Percentiles rank a stretch among this genome's conserved stretches.
phyloP scores from a whole-genome alignment of 2,888 invertebrate species.

The Lochmaea capreae region DNA sequence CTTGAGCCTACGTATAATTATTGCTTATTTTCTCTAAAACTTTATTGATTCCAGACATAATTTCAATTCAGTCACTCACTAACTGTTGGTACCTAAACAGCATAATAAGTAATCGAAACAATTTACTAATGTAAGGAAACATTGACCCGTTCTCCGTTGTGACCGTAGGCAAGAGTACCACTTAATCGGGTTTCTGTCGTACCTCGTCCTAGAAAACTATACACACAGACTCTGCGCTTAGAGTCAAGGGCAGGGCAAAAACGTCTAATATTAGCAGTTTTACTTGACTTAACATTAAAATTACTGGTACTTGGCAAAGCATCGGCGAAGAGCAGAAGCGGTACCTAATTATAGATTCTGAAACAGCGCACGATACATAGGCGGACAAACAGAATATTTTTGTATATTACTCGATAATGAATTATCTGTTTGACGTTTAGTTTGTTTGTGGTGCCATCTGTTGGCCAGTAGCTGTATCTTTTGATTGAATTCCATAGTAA shows the following conservation, averaged over 20 bases:
- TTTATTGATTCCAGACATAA: too few species aligned
- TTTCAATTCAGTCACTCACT: too few species aligned
- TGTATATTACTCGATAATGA: background rate
- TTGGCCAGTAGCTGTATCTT: too few species aligned
- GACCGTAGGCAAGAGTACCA: background rate
- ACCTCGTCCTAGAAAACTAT: slow-evolving; percentile 12
- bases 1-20: too few species aligned
- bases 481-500: too few species aligned
- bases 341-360: slow-evolving; percentile 4
- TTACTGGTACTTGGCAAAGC: slow-evolving; percentile 2
- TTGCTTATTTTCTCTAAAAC: too few species aligned
- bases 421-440: too few species aligned
- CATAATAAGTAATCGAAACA: too few species aligned
- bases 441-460: too few species aligned
- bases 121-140: slow-evolving; percentile 5
- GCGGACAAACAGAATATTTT: background rate
- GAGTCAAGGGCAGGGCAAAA: slow-evolving; percentile 11
- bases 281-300: slow-evolving; percentile 1
- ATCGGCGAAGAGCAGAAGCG: background rate
- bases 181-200: background rate
- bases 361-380: background rate
- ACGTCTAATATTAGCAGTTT: slow-evolving; percentile 1
- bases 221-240: background rate
- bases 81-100: too few species aligned
- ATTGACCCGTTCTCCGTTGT: slow-evolving; percentile 2